Evolutionary conservation across 2,888 invertebrate species (phyloP).

Genomic region (Pristionchus japonicus): DNA sequence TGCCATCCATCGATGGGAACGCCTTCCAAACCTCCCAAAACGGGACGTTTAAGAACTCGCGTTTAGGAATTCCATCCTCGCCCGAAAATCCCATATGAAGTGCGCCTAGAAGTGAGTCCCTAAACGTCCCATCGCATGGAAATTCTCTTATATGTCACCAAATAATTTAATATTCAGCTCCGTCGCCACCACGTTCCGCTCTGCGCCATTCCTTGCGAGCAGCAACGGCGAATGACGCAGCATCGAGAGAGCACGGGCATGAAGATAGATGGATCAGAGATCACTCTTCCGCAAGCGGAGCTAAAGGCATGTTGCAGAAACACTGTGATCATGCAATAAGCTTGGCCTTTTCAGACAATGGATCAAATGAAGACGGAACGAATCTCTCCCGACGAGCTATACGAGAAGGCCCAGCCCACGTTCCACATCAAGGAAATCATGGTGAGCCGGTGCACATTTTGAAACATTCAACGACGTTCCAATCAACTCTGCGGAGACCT

Average conservation of each 20-base stretch:
- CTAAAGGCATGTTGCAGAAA: background rate
- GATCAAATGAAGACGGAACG: background rate
- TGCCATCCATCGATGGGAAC: background rate
- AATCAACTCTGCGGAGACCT: too few species aligned
- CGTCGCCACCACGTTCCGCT: background rate
- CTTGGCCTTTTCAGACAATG: background rate
- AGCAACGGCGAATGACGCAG: background rate
- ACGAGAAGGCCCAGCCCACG: background rate
- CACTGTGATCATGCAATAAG: background rate
- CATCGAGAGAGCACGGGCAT: background rate
- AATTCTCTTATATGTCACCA: too few species aligned
- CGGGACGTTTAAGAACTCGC: too few species aligned
- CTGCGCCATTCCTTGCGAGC: background rate
- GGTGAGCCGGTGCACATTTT: too few species aligned
- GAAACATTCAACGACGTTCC: too few species aligned
- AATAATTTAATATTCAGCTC: too few species aligned
- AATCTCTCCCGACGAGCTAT: background rate
- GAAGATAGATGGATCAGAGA: background rate
- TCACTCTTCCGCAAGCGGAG: background rate
- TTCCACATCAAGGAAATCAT: slow-evolving; percentile 25
- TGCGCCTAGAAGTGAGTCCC: too few species aligned
- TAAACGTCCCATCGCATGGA: too few species aligned
- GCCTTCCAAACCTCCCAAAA: too few species aligned
- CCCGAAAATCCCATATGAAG: too few species aligned
- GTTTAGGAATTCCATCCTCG: too few species aligned